These are phyloP conservation scores for Anas georgica DNA, from an alignment of 2,797 vertebrate species.

Conservation along the genomic window DNA sequence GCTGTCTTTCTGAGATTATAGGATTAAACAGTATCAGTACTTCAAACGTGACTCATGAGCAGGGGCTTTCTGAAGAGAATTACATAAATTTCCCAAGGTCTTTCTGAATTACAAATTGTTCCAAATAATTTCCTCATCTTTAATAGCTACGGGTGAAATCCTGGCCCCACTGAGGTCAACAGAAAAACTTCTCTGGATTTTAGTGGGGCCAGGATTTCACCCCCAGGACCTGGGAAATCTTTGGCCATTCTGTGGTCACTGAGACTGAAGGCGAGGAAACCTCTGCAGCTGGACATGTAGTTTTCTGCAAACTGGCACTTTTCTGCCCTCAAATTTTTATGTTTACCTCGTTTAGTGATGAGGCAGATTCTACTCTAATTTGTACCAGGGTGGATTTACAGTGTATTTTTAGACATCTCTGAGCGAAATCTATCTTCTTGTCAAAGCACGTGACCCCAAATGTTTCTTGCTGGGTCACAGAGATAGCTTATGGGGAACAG, in stretches of 20 bases:
- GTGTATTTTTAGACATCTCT: slow-evolving; percentile 36
- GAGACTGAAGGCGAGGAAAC: not conserved
- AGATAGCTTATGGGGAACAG: not conserved
- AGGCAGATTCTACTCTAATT: not conserved
- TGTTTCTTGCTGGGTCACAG: slow-evolving; percentile 4
- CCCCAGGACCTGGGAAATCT: not conserved
- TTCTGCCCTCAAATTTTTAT: not conserved
- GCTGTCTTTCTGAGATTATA: slow-evolving; percentile 44
- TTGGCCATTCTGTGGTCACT: not conserved
- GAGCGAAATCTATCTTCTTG: slow-evolving; percentile 42
- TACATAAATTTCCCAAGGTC: slow-evolving; percentile 65
- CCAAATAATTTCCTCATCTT: slow-evolving; percentile 52
- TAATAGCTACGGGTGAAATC: slow-evolving; percentile 7
- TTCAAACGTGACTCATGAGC: slow-evolving; percentile 64
- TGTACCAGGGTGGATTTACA: slow-evolving; percentile 2
- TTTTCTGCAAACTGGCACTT: not conserved
- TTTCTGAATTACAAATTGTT: slow-evolving; percentile 62
- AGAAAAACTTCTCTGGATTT: slow-evolving; percentile 35
- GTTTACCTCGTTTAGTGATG: not conserved
- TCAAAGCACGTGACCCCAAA: not conserved
- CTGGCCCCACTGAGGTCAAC: not conserved
- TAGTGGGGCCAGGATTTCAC: not conserved
- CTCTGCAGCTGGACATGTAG: not conserved
- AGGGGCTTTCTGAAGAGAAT: slow-evolving; percentile 69
- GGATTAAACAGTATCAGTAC: slow-evolving; percentile 59